phyloP scores from a whole-genome alignment of 2,113 vertebrate genomes.

The Rhegmatorhina hoffmannsi region DNA sequence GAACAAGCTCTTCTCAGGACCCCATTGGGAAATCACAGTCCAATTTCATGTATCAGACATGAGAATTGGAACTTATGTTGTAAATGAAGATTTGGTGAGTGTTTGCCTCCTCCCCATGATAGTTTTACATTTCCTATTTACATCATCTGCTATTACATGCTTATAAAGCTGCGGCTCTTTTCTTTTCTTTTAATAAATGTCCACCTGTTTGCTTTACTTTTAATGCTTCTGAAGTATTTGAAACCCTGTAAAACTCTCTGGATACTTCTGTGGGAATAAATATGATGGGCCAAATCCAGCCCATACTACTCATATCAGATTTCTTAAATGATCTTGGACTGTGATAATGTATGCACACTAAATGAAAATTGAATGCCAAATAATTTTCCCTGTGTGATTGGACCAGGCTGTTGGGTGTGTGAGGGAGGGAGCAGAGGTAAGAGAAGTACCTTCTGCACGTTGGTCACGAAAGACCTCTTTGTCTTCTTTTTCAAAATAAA shows the following conservation, averaged over 20 bases:
- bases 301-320: background rate
- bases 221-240: background rate
- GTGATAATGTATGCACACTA: background rate
- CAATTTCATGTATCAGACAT: background rate
- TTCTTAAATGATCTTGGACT: background rate
- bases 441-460: background rate
- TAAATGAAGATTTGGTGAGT: background rate
- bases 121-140: background rate
- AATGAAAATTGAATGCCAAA: background rate
- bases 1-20: background rate
- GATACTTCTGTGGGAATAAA: background rate
- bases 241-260: background rate
- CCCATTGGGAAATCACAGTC: background rate
- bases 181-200: background rate
- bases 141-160: accelerated
- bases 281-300: background rate
- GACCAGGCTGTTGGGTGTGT: background rate
- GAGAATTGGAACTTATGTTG: background rate
- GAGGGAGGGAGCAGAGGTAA: background rate
- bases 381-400: background rate
- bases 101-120: background rate
- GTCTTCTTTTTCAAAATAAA: background rate
- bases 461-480: background rate
- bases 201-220: constrained; percentile 26
- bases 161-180: background rate